Evolutionary conservation across 2,113 vertebrate genomes (phyloP), one percentile per base, ranked within the genome.

Genomic region (Pogonocichla stellata): DNA sequence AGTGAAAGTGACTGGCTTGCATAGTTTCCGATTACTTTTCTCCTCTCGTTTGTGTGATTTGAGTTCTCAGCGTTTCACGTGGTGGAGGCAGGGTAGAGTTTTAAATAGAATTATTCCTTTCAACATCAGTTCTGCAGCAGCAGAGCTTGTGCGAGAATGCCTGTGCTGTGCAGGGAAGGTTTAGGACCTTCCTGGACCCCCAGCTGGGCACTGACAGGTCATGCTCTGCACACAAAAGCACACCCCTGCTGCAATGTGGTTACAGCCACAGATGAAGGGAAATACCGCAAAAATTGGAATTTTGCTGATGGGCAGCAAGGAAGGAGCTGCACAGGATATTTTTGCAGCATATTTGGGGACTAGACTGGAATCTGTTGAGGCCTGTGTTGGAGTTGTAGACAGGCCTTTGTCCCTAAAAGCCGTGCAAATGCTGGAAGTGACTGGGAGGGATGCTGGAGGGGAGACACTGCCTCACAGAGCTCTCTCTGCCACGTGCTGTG

Each of bases 31-130:
- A 78, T 81, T 87, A 75, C 91, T 93, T 94, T 87, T 80, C 77
- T 92, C 42, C 70, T 91, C 66, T 74, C 0, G 0, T 26, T 62
- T 80, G 36, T 48, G 75, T 72, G 94, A 94, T 88, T 58, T 47
- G 77, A 84, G 78, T 72, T 80, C 84, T 88, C 70, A 85, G 73
- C 1, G 0, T 91, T 96, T 64, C 3, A 3, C 0, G 3, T 34
- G 38, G n/a, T 65, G 84, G 75, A 94, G 95, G 94, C 88, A 90
- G 90, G 90, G 78, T 23, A 47, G 62, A 45, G 89, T 90, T 96
- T 97, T 90, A 95, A 93, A 96, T 88, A 94, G 81, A 93, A 92
- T 78, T 77, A 85, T 92, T 96, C 89, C 87, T 42, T 80, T 75
- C 66, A 58, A 50, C 80, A 81, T 90, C 57, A 47, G 22, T 72